A percentile compares a stretch with the other conserved stretches of the same genome.
Evolutionary conservation across 1,140 invertebrate genomes (phyloP).

Genomic region (Microvelia longipes): DNA sequence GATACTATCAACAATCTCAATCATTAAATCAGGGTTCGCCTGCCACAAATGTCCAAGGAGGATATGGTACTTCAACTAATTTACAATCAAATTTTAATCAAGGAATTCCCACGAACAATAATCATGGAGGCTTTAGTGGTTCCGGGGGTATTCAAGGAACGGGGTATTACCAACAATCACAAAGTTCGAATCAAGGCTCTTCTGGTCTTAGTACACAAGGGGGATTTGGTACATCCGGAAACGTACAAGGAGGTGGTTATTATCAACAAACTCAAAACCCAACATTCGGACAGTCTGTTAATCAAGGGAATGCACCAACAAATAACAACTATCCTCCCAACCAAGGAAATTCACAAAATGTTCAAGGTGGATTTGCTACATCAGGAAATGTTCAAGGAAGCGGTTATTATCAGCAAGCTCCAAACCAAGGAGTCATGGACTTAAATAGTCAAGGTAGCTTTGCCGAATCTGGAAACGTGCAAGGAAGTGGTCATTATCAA

Average conservation of each 20-base stretch:
- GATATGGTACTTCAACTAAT: neutral
- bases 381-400: conserved; percentile 8
- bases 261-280: neutral
- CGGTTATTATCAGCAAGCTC: neutral
- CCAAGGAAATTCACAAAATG: neutral
- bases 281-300: too few relatives aligned
- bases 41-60: neutral
- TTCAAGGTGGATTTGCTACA: conserved; percentile 3
- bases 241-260: conserved; percentile 6
- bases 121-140: conserved; percentile 1
- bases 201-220: conserved; percentile 10
- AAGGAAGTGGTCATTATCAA: conserved; percentile 4
- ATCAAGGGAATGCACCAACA: too few relatives aligned
- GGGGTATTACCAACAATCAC: neutral
- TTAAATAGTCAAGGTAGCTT: conserved; percentile 9
- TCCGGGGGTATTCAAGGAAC: conserved; percentile 4
- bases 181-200: conserved; percentile 3
- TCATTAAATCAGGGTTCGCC: neutral
- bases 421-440: neutral
- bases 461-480: neutral
- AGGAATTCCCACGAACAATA: neutral
- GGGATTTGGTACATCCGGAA: neutral
- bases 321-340: too few relatives aligned
- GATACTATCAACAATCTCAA: neutral
- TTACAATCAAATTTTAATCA: neutral